Evolutionary conservation across 1,140 invertebrate species (phyloP).

Genomic region (Hylaeus volcanicus): DNA sequence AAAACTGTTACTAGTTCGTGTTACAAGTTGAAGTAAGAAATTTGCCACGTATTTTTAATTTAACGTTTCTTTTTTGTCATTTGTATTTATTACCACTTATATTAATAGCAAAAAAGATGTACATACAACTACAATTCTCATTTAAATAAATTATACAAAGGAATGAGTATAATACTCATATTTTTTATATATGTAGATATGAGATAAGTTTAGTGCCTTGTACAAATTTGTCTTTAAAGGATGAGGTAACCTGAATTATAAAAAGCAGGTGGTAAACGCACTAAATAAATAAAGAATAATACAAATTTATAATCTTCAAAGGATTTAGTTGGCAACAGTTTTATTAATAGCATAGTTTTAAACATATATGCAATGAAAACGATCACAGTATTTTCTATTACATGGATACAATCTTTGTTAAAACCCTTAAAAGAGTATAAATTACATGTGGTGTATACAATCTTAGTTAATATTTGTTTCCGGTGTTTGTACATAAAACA

Average conservation of each 20-base stretch:
- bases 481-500: conserved; percentile 53
- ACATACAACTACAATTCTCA: conserved; percentile 31
- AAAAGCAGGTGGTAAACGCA: conserved; percentile 8
- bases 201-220: conserved; percentile 54
- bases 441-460: conserved; percentile 41
- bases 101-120: conserved; percentile 15
- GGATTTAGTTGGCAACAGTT: not conserved
- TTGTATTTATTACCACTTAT: conserved; percentile 1
- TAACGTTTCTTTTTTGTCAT: not conserved
- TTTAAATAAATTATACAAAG: conserved; percentile 40
- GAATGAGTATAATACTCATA: conserved; percentile 30
- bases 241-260: not conserved
- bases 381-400: conserved; percentile 26
- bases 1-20: not conserved
- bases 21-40: not conserved
- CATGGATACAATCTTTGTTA: conserved; percentile 47
- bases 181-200: conserved; percentile 47
- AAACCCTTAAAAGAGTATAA: conserved; percentile 48
- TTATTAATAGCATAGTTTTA: not conserved
- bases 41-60: not conserved
- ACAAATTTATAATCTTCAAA: not conserved
- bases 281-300: conserved; percentile 16
- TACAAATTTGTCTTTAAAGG: conserved; percentile 37
- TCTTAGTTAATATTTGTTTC: conserved; percentile 44
- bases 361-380: not conserved